A percentile compares a stretch with the other conserved stretches of the same genome.
Evolutionary conservation across 2,113 vertebrate species (phyloP).

Genomic region (Mormyrus lacerda): DNA sequence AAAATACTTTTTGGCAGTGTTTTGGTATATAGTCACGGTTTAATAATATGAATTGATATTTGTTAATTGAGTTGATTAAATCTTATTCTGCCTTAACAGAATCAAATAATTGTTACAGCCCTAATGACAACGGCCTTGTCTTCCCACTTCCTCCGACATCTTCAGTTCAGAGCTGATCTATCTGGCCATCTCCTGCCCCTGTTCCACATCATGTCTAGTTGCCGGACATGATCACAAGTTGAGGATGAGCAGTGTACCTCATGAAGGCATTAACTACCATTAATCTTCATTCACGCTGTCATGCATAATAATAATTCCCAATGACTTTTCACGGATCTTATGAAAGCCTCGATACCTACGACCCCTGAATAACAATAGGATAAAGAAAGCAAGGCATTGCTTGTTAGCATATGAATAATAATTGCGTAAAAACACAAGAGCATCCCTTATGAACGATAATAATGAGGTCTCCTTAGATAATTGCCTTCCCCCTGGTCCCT

Average conservation of each 20-base stretch:
- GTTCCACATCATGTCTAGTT: background rate
- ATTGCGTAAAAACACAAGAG: background rate
- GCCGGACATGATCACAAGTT: background rate
- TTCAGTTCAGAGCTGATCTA: background rate
- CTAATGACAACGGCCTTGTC: background rate
- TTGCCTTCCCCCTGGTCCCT: background rate
- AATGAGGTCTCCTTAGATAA: background rate
- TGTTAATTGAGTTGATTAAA: background rate
- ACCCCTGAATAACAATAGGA: background rate
- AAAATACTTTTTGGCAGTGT: background rate
- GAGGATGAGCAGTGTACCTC: background rate
- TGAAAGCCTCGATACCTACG: background rate
- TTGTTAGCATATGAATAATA: conserved; percentile 5
- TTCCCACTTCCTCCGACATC: background rate
- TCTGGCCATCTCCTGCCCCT: background rate
- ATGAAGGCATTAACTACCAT: background rate
- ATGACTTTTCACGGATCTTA: background rate
- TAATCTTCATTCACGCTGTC: background rate
- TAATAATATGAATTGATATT: background rate
- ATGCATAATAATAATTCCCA: background rate
- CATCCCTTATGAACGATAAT: background rate
- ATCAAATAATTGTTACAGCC: background rate
- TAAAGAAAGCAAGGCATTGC: background rate
- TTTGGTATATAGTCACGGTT: background rate
- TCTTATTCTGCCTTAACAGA: background rate